These are phyloP conservation scores for Bucorvus abyssinicus DNA, from an alignment of 2,797 vertebrate species.

Conservation along the genomic window DNA sequence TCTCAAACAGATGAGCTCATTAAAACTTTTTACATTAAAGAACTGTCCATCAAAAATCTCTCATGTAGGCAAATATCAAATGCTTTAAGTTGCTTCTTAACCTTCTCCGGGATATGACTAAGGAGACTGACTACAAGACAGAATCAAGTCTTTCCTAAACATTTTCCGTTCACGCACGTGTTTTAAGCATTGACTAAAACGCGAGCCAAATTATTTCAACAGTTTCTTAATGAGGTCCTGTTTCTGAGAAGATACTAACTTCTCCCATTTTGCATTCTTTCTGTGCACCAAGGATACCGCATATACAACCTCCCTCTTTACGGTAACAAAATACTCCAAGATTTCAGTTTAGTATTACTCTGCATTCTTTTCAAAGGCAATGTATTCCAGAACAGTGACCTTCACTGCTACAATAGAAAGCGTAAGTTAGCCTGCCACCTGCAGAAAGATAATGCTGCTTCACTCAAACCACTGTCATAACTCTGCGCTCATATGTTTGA, in stretches of 20 bases:
- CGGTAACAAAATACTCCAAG: not conserved
- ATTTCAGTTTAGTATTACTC: not conserved
- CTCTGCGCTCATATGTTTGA: not conserved
- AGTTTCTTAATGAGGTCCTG: not conserved
- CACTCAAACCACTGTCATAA: not conserved
- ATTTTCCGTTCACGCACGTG: not conserved
- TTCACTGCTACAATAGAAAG: not conserved
- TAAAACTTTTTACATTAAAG: not conserved
- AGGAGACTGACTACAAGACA: not conserved
- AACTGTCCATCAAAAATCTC: not conserved
- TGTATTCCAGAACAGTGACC: not conserved
- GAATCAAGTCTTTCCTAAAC: not conserved
- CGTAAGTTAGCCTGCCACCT: not conserved
- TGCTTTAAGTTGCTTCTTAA: not conserved
- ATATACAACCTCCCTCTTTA: not conserved
- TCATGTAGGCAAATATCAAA: not conserved
- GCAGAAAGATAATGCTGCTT: not conserved
- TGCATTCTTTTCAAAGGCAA: not conserved
- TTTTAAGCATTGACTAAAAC: not conserved
- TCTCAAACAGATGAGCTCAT: not conserved
- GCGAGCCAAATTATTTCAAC: not conserved
- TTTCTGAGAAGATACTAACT: not conserved
- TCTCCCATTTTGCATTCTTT: not conserved
- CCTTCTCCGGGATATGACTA: not conserved
- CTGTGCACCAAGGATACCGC: not conserved